Evolutionary conservation across 2,113 vertebrate species (phyloP).

Genomic region (Phaethon lepturus): DNA sequence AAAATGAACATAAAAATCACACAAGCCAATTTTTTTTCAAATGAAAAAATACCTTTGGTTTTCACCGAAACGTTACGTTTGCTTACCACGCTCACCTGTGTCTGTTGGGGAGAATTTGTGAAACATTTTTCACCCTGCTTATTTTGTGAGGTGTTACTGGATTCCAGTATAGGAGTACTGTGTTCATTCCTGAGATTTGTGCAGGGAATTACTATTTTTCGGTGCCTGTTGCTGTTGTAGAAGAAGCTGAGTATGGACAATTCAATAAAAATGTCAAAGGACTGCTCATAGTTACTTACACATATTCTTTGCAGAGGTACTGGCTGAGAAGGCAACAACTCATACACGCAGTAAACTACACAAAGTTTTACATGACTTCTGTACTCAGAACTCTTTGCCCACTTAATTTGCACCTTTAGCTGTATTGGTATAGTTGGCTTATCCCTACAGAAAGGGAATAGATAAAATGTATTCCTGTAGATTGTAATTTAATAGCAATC

Average conservation of each 20-base stretch:
- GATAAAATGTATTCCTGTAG: background rate
- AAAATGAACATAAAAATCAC: background rate
- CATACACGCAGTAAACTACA: background rate
- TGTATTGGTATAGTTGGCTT: background rate
- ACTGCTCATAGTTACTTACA: background rate
- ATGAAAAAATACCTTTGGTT: background rate
- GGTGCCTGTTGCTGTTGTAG: background rate
- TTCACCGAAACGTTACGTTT: background rate
- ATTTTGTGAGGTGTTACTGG: background rate
- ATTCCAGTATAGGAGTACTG: background rate
- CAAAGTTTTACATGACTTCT: background rate
- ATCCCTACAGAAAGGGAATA: background rate
- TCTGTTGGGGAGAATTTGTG: background rate
- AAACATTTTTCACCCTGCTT: background rate
- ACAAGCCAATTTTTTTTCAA: background rate
- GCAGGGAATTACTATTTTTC: background rate
- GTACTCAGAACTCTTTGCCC: background rate
- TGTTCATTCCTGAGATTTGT: background rate
- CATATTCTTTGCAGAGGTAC: background rate
- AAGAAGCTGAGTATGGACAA: background rate
- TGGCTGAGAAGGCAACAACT: background rate
- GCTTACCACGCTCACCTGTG: fast-evolving
- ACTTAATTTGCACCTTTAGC: background rate
- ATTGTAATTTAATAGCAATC: background rate
- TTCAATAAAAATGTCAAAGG: background rate